Evolutionary conservation across 2,888 invertebrate genomes (phyloP), one percentile per base, ranked within the genome.

Genomic region (Xestia ashworthii): DNA sequence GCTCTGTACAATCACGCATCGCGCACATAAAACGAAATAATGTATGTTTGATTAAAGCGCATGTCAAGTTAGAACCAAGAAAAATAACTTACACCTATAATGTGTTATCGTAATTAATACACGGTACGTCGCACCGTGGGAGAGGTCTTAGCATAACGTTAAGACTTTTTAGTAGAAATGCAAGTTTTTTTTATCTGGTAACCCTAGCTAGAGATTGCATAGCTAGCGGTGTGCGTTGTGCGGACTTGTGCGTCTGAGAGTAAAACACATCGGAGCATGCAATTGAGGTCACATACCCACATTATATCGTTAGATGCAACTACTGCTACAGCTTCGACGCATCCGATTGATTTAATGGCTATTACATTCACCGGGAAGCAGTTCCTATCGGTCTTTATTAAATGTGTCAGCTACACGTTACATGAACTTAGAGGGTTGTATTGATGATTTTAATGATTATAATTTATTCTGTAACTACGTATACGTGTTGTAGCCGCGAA

Each of bases 291-390:
- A 46, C 74, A 46, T 74, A 74, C 73, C 55, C 53, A 84, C 84
- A 90, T 89, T 89, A 90, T 88, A 86, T 89, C 87, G 89, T 90
- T 90, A 88, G 85, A 88, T 84, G 86, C 83, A 87, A 55, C 71
- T 74, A 60, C 75, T 83, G 85, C 71, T 76, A 64, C 76, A 83
- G 85, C 85, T 79, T 81, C 78, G 78, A 79, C 84, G 87, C 87
- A 89, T 90, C 86, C 88, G 82, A 89, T 89, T 87, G 85, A 83
- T 87, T 81, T 81, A 87, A 82, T 80, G 80, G 67, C 60, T 71
- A 66, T 65, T 71, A 72, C 38, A 69, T 65, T 69, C 58, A 69
- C 64, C 58, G 83, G 83, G 62, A 66, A 44, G 71, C 41, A 53
- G 76, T 53, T 41, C 66, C 60, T 78, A 46, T 66, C 50, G 50